These are phyloP conservation scores for Columba guinea DNA, from an alignment of 2,797 vertebrate species.

Conservation along the genomic window DNA sequence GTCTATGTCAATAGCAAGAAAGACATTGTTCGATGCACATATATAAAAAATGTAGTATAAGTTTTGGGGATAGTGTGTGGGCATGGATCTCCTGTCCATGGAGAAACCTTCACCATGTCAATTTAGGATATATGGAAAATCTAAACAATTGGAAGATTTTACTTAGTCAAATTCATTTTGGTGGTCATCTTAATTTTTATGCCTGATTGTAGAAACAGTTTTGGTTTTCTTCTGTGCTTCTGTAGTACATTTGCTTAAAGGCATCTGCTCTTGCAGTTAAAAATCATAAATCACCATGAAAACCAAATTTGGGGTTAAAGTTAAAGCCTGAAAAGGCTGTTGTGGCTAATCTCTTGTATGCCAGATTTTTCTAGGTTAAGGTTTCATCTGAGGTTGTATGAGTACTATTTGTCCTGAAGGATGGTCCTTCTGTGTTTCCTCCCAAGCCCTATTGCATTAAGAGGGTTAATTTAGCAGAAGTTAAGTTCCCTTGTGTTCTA, in stretches of 20 bases:
- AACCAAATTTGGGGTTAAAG: neutral
- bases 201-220: neutral
- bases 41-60: neutral
- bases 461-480: no score
- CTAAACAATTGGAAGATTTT: neutral
- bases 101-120: neutral
- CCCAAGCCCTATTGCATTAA: neutral
- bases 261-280: neutral
- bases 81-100: neutral
- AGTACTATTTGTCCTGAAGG: neutral
- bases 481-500: no score
- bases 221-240: neutral
- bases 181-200: neutral
- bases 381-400: neutral
- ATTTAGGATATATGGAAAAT: neutral
- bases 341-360: neutral
- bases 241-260: neutral
- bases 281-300: neutral
- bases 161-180: neutral
- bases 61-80: neutral
- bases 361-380: neutral
- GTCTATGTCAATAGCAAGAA: neutral
- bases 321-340: neutral
- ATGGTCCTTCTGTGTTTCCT: neutral
- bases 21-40: rapidly evolving